phyloP scores from a whole-genome alignment of 2,113 vertebrate species.

The Ailuropoda melanoleuca region DNA sequence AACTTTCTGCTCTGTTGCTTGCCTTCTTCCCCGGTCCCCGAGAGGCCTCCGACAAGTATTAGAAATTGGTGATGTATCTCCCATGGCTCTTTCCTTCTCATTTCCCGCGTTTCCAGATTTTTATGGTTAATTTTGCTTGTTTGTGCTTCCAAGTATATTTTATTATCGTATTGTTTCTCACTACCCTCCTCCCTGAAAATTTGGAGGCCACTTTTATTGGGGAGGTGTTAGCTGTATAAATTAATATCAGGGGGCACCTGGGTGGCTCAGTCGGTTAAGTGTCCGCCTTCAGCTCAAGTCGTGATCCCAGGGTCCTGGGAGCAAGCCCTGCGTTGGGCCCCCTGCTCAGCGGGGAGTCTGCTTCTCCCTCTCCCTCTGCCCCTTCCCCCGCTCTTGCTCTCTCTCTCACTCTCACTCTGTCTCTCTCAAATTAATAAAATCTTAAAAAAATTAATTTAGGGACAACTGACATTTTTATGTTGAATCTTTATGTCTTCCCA shows the following conservation, averaged over 20 bases:
- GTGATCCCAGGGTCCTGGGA: background rate
- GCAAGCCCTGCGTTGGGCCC: accelerated
- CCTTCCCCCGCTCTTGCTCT: background rate
- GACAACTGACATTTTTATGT: background rate
- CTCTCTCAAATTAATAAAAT: background rate
- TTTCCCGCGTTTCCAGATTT: background rate
- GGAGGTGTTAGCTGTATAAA: background rate
- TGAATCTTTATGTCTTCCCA: background rate
- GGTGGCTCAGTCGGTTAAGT: background rate
- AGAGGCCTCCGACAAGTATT: background rate
- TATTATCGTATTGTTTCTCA: background rate
- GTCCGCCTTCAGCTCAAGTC: background rate
- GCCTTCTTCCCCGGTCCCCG: background rate
- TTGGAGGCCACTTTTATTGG: background rate
- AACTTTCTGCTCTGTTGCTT: background rate
- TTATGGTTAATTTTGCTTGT: background rate
- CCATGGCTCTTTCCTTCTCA: background rate
- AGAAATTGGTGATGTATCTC: background rate
- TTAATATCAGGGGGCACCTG: background rate
- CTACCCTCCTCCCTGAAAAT: background rate
- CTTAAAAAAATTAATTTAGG: background rate
- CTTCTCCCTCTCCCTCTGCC: background rate
- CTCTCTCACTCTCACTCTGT: background rate
- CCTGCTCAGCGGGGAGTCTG: background rate
- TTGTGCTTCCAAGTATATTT: background rate